Evolutionary conservation across 2,797 vertebrate species (phyloP), one percentile per base, ranked within the genome.

Genomic region (Cryptoblepharus egeriae): DNA sequence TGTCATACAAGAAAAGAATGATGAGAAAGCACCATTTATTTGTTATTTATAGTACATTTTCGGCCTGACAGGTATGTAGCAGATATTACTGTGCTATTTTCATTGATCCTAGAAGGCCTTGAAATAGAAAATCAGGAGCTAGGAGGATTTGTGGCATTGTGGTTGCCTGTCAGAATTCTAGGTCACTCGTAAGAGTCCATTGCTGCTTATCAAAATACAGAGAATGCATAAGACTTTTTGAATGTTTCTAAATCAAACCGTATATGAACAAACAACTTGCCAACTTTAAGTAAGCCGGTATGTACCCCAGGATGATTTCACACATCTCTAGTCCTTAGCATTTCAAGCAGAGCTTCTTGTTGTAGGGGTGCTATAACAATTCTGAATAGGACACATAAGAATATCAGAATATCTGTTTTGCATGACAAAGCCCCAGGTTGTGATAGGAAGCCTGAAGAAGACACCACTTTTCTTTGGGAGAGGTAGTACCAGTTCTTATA

Each of bases 151-250:
- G 39, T 37, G 30, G n/a, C 2, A 35, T 64, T 69, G n/a, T 39
- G 20, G 4, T 37, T 60, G 26, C 0, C 72, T 52, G 10, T 74
- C 28, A 82, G 81, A 88, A 72, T 8, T 71, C 30, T 71, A 68
- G 81, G 55, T 0, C n/a, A 12, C 16, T 82, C 18, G 16, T 69
- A 6, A 28, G 37, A 0, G 71, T 81, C 69, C 11, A 0, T 12
- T 81, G 52, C 65, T 85, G 74, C 61, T 83, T 88, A 58, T 57
- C 81, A 49, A 1, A 70, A 1, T 39, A 1, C 3, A 65, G 30
- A 20, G n/a, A 85, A 88, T 83, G 69, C 28, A 15, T 1, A 75
- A 22, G 57, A 71, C 76, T 61, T 49, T 81, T 58, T 82, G 6
- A 82, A 61, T 63, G 39, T 9, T 57, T 75, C 42, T 24, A n/a